phyloP scores from a whole-genome alignment of 2,888 invertebrate species.

The Cordilura impudica region DNA sequence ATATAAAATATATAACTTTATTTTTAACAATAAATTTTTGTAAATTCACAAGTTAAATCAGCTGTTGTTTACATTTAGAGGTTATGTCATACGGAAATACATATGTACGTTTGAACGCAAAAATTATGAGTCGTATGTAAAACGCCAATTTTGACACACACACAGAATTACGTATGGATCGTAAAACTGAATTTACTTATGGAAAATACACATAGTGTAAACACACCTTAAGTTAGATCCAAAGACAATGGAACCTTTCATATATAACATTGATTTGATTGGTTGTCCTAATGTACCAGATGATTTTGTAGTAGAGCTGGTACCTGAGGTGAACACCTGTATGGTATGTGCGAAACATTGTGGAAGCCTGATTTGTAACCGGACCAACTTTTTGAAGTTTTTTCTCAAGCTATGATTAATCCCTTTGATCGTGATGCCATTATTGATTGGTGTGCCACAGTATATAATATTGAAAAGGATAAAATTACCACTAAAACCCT shows the following conservation, averaged over 20 bases:
- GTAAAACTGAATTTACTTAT: too few relatives aligned
- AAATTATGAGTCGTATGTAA: too few relatives aligned
- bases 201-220: too few relatives aligned
- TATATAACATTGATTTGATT: constrained; percentile 97
- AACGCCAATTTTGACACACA: too few relatives aligned
- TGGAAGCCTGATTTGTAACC: constrained; percentile 95
- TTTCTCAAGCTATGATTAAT: constrained; percentile 95
- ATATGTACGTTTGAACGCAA: too few relatives aligned
- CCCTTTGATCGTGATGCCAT: constrained; percentile 98
- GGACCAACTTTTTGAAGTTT: constrained; percentile 96
- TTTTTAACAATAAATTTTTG: too few relatives aligned
- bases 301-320: constrained; percentile 99
- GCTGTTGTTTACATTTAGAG: too few relatives aligned
- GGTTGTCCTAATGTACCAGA: constrained; percentile 92
- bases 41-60: too few relatives aligned
- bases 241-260: constrained; percentile 89
- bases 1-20: too few relatives aligned
- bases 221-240: too few relatives aligned
- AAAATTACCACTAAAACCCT: constrained; percentile 92
- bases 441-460: constrained; percentile 98
- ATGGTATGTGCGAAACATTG: constrained; percentile 97
- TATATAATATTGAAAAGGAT: constrained; percentile 96
- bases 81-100: too few relatives aligned
- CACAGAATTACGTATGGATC: too few relatives aligned
- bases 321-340: constrained; percentile 91